phyloP scores from a whole-genome alignment of 2,113 vertebrate species.

The Gasterosteus aculeatus region DNA sequence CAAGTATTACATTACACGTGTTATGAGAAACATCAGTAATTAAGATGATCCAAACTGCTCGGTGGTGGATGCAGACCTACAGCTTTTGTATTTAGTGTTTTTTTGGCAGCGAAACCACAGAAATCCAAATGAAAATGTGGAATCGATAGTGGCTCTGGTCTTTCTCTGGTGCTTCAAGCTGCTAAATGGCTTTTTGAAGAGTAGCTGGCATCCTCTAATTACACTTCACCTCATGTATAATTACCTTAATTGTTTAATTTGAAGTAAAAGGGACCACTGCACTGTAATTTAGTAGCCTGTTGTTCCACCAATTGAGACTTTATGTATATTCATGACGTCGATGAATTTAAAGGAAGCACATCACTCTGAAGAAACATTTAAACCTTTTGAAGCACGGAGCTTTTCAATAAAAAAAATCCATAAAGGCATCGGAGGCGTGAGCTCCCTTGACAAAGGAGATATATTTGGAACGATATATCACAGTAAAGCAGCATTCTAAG shows the following conservation, averaged over 20 bases:
- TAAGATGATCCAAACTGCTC: slow-evolving; percentile 16
- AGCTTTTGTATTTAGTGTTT: slow-evolving; percentile 32
- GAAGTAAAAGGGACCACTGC: slow-evolving; percentile 62
- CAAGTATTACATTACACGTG: neutral
- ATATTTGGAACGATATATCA: slow-evolving; percentile 12
- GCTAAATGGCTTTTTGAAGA: slow-evolving; percentile 75
- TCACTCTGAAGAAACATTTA: slow-evolving; percentile 63
- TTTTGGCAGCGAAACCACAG: slow-evolving; percentile 38
- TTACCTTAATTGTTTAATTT: slow-evolving; percentile 80
- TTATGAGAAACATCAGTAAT: slow-evolving; percentile 29
- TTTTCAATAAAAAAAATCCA: slow-evolving; percentile 40
- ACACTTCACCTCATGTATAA: slow-evolving; percentile 67
- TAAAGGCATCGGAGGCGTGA: slow-evolving; percentile 13
- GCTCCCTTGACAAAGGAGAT: slow-evolving; percentile 32
- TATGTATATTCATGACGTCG: slow-evolving; percentile 63
- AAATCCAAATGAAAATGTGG: slow-evolving; percentile 35
- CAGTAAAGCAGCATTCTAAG: neutral
- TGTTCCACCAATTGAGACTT: slow-evolving; percentile 48
- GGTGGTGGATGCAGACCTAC: slow-evolving; percentile 12
- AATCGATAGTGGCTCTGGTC: slow-evolving; percentile 54
- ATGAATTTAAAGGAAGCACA: slow-evolving; percentile 53
- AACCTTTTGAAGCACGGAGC: slow-evolving; percentile 45
- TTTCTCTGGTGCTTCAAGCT: slow-evolving; percentile 59
- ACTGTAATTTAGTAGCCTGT: slow-evolving; percentile 63
- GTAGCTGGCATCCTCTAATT: slow-evolving; percentile 70